These are phyloP conservation scores for Delia radicum DNA, from an alignment of 1,140 invertebrate genomes.

Conservation along the genomic window DNA sequence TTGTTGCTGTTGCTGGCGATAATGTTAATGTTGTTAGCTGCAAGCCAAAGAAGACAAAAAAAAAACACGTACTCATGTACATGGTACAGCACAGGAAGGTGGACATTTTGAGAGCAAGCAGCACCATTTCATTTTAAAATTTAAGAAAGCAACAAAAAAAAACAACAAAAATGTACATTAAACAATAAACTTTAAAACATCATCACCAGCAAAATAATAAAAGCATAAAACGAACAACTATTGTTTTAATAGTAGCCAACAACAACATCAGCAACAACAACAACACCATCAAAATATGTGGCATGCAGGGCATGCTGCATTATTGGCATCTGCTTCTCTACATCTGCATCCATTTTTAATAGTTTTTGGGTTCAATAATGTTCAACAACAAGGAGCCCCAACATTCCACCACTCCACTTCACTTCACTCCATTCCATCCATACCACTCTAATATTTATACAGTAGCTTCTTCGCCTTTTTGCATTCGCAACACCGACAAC, in stretches of 20 bases:
- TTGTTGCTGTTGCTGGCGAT: not conserved
- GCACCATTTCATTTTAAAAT: too few relatives aligned
- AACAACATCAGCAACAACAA: not conserved
- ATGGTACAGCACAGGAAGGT: not conserved
- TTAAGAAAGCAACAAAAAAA: too few relatives aligned
- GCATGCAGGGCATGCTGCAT: not conserved
- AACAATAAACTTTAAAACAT: slow-evolving; percentile 11
- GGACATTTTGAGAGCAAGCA: slow-evolving; percentile 16
- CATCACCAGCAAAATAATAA: not conserved
- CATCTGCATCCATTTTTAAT: not conserved
- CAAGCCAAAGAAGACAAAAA: not conserved
- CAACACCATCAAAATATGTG: not conserved
- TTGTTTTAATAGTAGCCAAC: not conserved
- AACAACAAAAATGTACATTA: not conserved
- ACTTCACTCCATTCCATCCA: too few relatives aligned
- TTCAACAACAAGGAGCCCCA: not conserved
- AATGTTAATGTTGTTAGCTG: slow-evolving; percentile 7
- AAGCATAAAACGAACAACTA: not conserved
- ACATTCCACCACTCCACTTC: not conserved
- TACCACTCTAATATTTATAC: too few relatives aligned
- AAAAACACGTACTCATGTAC: not conserved
- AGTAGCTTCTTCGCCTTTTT: not conserved
- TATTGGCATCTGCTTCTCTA: too few relatives aligned
- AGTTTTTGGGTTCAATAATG: not conserved
- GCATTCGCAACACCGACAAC: not conserved